Evolutionary conservation across 2,888 invertebrate species (phyloP).

Genomic region (Oasisia sp.): DNA sequence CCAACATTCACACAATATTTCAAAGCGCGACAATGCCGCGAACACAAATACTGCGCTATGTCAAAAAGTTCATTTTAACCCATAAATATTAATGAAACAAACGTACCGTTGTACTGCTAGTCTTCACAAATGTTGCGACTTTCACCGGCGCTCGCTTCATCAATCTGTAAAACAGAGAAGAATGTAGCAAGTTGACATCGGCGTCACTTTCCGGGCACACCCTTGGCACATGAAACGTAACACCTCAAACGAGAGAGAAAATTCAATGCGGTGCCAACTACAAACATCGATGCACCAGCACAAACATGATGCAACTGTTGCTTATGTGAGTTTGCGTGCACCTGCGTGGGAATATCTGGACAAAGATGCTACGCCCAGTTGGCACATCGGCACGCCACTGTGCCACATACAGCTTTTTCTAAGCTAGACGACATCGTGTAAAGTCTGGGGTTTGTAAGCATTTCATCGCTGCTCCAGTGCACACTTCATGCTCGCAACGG

Average conservation of each 20-base stretch:
- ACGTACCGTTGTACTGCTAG: constrained; percentile 1
- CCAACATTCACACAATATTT: background rate
- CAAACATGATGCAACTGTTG: background rate
- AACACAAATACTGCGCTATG: background rate
- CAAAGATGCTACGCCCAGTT: background rate
- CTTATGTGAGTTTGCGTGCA: background rate
- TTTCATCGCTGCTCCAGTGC: background rate
- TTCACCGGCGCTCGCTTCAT: background rate
- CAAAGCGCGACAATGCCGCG: background rate
- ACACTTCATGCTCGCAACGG: background rate
- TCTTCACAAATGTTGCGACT: background rate
- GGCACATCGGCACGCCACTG: background rate
- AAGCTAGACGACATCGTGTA: background rate
- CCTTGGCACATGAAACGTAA: background rate
- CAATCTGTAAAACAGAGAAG: constrained; percentile 13
- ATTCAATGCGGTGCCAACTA: background rate
- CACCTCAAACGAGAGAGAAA: background rate
- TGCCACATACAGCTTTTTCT: background rate
- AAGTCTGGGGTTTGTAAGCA: background rate
- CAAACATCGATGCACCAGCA: background rate
- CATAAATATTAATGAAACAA: background rate
- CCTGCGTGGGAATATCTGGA: background rate
- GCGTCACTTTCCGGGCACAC: background rate
- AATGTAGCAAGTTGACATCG: background rate
- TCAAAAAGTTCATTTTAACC: background rate